Percentiles rank a stretch among this genome's conserved stretches.
Evolutionary conservation across 1,140 invertebrate species (phyloP).

Genomic region (Nylanderia fulva): DNA sequence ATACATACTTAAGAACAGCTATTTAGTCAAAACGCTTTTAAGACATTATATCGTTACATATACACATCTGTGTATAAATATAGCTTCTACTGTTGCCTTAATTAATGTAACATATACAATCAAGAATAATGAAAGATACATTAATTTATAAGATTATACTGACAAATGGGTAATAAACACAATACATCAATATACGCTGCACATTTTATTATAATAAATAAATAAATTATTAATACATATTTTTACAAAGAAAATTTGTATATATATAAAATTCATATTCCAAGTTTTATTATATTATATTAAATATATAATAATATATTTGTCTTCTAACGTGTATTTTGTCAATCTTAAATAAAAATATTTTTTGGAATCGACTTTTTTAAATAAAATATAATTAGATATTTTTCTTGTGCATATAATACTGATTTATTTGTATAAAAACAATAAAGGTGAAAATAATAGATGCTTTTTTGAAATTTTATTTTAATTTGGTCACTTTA

Average conservation of each 20-base stretch:
- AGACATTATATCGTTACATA: constrained; percentile 50
- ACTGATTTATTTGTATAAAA: no score
- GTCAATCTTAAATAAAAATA: no score
- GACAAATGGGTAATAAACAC: constrained; percentile 54
- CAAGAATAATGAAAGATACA: constrained; percentile 61
- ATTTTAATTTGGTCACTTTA: no score
- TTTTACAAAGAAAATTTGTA: background rate
- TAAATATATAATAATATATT: no score
- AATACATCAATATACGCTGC: constrained; percentile 22
- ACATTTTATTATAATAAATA: constrained; percentile 1
- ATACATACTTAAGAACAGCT: constrained; percentile 20
- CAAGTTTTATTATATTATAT: background rate
- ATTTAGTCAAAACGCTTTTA: constrained; percentile 37
- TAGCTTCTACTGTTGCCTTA: constrained; percentile 67
- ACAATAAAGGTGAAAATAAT: no score
- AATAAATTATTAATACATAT: constrained; percentile 1
- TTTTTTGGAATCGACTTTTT: no score
- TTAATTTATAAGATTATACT: constrained; percentile 64
- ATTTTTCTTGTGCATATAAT: no score
- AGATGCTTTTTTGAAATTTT: no score
- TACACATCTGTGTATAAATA: constrained; percentile 50
- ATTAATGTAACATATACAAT: constrained; percentile 66
- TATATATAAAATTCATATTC: background rate
- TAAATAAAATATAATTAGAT: no score
- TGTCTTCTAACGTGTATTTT: no score